These are phyloP conservation scores for Caenorhabditis remanei DNA, from an alignment of 1,140 invertebrate species.

Conservation along the genomic window DNA sequence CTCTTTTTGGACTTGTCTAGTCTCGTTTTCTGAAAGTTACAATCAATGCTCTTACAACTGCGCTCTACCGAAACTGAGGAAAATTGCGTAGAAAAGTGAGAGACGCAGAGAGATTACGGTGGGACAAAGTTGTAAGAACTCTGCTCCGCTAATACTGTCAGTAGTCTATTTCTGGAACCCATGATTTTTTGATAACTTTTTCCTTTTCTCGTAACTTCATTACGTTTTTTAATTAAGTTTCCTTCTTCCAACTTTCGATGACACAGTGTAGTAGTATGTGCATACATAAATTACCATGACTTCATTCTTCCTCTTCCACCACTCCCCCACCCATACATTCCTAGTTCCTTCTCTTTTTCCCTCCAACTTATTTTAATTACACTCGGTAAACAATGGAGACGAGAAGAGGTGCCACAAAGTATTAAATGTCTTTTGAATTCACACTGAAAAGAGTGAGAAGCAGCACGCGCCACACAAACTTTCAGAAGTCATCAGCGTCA, in stretches of 20 bases:
- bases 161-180: too few relatives aligned
- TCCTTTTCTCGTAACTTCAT: background rate
- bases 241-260: background rate
- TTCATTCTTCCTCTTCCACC: background rate
- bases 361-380: conserved; percentile 43
- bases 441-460: background rate
- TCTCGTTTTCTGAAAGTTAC: too few relatives aligned
- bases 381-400: conserved; percentile 21
- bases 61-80: too few relatives aligned
- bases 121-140: too few relatives aligned
- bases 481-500: conserved; percentile 36
- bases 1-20: too few relatives aligned
- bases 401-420: conserved; percentile 35
- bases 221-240: conserved; percentile 9
- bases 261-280: background rate
- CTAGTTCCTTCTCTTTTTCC: conserved; percentile 2
- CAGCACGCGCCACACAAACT: too few relatives aligned
- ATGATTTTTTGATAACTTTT: background rate
- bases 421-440: conserved; percentile 18
- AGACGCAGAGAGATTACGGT: too few relatives aligned
- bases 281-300: conserved; percentile 1
- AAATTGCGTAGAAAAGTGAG: too few relatives aligned
- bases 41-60: too few relatives aligned
- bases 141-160: too few relatives aligned
- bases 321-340: background rate